Evolutionary conservation across 2,888 invertebrate genomes (phyloP).

Genomic region (Dicroscelio sp.): DNA sequence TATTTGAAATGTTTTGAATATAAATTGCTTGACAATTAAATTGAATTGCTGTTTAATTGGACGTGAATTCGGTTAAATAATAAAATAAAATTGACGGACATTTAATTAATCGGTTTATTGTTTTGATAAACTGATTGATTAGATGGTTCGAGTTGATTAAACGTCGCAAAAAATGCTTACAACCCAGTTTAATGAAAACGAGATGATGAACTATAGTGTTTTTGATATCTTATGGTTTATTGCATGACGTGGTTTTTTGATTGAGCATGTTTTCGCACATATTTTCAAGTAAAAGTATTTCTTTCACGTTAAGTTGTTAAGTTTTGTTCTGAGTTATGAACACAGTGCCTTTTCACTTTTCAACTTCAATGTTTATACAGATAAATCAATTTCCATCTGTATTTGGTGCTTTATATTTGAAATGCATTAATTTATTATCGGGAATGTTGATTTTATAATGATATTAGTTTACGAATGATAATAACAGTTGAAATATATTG

Average conservation of each 20-base stretch:
- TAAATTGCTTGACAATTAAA: no score
- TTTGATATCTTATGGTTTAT: constrained; percentile 48
- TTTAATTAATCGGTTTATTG: constrained; percentile 2
- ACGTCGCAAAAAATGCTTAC: constrained; percentile 20
- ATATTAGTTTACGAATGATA: no score
- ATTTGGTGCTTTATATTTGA: neutral
- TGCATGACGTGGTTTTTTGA: constrained; percentile 69
- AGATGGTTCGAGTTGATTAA: neutral
- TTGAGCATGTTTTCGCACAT: constrained; percentile 70
- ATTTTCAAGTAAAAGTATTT: constrained; percentile 46
- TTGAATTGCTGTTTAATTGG: neutral
- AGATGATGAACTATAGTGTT: constrained; percentile 36
- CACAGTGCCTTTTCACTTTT: constrained; percentile 38
- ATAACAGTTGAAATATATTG: no score
- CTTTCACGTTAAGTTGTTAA: constrained; percentile 32
- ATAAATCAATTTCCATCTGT: no score
- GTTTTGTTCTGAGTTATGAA: constrained; percentile 34
- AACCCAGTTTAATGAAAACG: constrained; percentile 15
- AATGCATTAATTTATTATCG: no score
- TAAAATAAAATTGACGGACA: neutral
- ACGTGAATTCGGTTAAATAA: neutral
- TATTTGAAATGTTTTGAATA: no score
- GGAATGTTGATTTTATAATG: no score
- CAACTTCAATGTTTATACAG: neutral
- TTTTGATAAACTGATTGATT: neutral